Percentiles rank a stretch among this genome's conserved stretches.
phyloP scores from a whole-genome alignment of 37 sponge, comb jelly and placozoan species.

The Trichoplax adhaerens region DNA sequence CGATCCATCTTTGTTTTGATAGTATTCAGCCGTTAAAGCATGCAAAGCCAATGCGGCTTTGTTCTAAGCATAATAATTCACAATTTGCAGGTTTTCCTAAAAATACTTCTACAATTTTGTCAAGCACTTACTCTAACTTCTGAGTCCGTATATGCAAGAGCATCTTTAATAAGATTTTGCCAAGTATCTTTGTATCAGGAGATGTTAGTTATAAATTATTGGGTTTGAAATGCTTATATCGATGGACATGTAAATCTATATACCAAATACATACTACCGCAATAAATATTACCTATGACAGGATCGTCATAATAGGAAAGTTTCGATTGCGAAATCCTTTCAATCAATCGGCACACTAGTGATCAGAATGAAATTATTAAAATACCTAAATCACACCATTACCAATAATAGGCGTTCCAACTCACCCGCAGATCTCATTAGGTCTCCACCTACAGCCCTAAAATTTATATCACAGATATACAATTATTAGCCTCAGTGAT shows the following conservation, averaged over 20 bases:
- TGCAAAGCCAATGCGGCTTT: constrained; percentile 30
- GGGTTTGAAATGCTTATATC: too few relatives aligned
- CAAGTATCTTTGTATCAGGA: constrained; percentile 21
- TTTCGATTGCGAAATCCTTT: constrained; percentile 34
- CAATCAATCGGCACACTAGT: constrained; percentile 53
- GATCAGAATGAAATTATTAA: neutral
- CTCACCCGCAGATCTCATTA: constrained; percentile 69
- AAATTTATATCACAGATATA: constrained; percentile 1
- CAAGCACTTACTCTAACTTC: too few relatives aligned
- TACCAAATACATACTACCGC: neutral
- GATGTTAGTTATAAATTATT: too few relatives aligned
- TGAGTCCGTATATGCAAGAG: constrained; percentile 30
- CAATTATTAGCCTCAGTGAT: too few relatives aligned
- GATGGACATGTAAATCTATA: neutral
- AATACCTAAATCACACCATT: neutral
- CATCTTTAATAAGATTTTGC: constrained; percentile 59
- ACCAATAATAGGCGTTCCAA: neutral
- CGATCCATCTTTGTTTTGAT: constrained; percentile 6
- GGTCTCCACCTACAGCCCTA: constrained; percentile 61
- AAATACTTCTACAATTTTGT: neutral
- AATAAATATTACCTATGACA: constrained; percentile 2
- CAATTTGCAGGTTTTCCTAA: neutral
- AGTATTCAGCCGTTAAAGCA: constrained; percentile 22
- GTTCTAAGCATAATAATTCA: constrained; percentile 13
- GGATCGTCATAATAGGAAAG: constrained; percentile 13